phyloP scores from a whole-genome alignment of 1,140 invertebrate species.

The Chionoecetes opilio region DNA sequence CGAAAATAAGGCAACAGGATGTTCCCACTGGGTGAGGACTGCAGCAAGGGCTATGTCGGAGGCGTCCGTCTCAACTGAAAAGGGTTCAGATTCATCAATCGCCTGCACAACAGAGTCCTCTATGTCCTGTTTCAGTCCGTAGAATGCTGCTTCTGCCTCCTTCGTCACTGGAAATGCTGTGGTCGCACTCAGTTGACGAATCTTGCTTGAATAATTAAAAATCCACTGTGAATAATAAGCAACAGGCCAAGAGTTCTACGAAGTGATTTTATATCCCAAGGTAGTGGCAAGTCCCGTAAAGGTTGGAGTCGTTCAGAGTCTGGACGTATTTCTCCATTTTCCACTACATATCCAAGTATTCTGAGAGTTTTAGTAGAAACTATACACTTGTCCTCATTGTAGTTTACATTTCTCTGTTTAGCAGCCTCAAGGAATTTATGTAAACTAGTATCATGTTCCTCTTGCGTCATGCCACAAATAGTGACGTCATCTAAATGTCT shows the following conservation, averaged over 20 bases:
- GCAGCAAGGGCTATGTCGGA: constrained; percentile 52
- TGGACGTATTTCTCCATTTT: background rate
- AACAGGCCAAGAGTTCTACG: constrained; percentile 1
- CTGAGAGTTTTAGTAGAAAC: background rate
- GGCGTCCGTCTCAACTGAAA: constrained; percentile 53
- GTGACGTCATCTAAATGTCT: constrained; percentile 32
- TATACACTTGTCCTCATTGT: background rate
- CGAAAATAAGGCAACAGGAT: constrained; percentile 61
- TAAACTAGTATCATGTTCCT: constrained; percentile 13
- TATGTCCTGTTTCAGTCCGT: constrained; percentile 15
- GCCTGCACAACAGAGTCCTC: constrained; percentile 33
- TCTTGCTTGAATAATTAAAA: constrained; percentile 57
- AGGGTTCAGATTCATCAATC: background rate
- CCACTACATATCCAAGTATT: constrained; percentile 37
- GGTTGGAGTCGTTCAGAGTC: constrained; percentile 14
- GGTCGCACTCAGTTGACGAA: background rate
- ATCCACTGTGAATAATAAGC: constrained; percentile 53
- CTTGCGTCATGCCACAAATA: constrained; percentile 42
- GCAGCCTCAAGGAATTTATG: no score
- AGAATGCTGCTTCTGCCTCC: constrained; percentile 20
- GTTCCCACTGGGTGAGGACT: constrained; percentile 41
- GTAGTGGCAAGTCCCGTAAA: background rate
- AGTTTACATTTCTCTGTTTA: no score
- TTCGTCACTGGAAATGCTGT: constrained; percentile 40
- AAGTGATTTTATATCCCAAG: background rate